Base-by-base conservation (phyloP, 2,113 vertebrate genomes). In the Equus przewalskii region DNA sequence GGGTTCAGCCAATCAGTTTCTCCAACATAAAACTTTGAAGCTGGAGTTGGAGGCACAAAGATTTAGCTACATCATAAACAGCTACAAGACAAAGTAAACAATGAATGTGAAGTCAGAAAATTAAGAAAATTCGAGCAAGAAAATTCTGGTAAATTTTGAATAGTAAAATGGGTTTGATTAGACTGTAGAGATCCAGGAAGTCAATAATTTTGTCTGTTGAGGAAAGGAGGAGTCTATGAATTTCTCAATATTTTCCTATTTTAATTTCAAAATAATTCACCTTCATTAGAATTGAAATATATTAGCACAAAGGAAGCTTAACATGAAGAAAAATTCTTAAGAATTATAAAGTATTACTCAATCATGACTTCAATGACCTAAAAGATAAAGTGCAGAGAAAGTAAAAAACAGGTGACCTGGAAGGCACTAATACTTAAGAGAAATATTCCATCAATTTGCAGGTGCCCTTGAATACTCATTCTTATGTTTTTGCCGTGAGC, bases 181-280 rank as follows among this genome's bases (percentile, higher is more conserved):
- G 54, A 14, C 28, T 33, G 2, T 26, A 69, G 16, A 33, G 24
- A 1, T 36, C 26, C 33, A 18, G 56, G 26, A 94, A 81, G 46
- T 44, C 36, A 73, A 80, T 22, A 46, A 79, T 75, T 79, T 26
- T 94, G 26, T 84, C 22, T 86, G 10, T 36, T 13, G 11, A 69
- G n/a, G 28, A 92, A 92, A 69, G 6, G 62, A 89, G 18, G 8
- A 84, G 13, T 7, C 1, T 51, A 12, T 70, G 11, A 6, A 7
- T 54, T 79, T 94, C 18, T 82, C 56, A 81, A 15, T 64, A 89
- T 70, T 85, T 95, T 75, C 15, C 28, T 30, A 80, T 1, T 46
- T 93, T 70, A 81, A 73, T 92, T 81, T 94, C 16, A 96, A 96
- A 94, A 79, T 51, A 21, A 44, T 64, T 64, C 6, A 78, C 1